These are phyloP conservation scores for Melanocharis versteri DNA, from an alignment of 2,113 vertebrate species.

Conservation along the genomic window DNA sequence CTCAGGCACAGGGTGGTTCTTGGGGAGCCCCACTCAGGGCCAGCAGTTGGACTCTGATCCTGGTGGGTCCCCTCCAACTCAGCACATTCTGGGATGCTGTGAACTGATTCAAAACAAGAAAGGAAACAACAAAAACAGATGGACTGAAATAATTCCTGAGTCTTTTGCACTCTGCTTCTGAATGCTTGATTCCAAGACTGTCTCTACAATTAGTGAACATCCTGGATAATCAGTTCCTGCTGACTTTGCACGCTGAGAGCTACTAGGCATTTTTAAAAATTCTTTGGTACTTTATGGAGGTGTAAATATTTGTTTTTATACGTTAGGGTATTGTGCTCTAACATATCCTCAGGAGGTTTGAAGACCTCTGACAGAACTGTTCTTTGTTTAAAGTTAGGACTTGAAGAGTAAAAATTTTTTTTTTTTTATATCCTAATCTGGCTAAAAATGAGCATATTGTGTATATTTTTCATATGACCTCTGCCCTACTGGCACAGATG, in stretches of 20 bases:
- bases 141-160: constrained; percentile 34
- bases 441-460: constrained; percentile 45
- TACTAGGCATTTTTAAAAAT: constrained; percentile 66
- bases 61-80: not conserved
- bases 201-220: constrained; percentile 51
- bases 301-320: constrained; percentile 76
- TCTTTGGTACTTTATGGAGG: constrained; percentile 73
- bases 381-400: constrained; percentile 40
- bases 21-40: not conserved
- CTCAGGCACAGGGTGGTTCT: not conserved
- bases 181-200: constrained; percentile 67
- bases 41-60: not conserved
- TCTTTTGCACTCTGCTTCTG: constrained; percentile 68
- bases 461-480: constrained; percentile 66
- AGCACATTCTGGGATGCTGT: not conserved
- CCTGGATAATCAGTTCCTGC: constrained; percentile 76
- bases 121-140: not conserved
- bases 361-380: constrained; percentile 10
- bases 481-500: constrained; percentile 61
- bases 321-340: constrained; percentile 62
- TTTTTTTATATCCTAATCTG: constrained; percentile 53
- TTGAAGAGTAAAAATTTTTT: constrained; percentile 27
- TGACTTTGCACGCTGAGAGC: constrained; percentile 79
- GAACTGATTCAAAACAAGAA: not conserved
- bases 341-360: constrained; percentile 11